These are phyloP conservation scores for Drosophila affinis DNA, from an alignment of 2,888 invertebrate genomes.

Conservation along the genomic window DNA sequence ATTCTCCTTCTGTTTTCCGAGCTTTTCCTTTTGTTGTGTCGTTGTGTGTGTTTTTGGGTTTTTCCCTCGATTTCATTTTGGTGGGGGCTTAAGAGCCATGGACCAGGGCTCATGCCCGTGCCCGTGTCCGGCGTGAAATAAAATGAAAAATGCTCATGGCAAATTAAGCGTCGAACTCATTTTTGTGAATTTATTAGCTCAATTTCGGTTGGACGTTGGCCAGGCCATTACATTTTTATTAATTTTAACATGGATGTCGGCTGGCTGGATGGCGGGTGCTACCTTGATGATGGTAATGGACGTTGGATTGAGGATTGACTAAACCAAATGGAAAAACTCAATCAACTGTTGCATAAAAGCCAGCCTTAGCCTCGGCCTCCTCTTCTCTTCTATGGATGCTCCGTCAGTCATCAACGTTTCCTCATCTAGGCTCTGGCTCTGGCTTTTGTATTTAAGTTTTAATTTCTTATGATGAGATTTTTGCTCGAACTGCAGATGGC, in stretches of 20 bases:
- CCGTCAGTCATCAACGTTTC: neutral
- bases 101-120: constrained; percentile 8
- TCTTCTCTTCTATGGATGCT: constrained; percentile 13
- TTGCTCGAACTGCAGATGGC: constrained; percentile 38
- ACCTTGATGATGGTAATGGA: constrained; percentile 35
- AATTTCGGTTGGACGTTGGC: constrained; percentile 53
- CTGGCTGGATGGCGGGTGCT: constrained; percentile 8
- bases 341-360: constrained; percentile 59
- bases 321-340: constrained; percentile 53
- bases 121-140: constrained; percentile 45
- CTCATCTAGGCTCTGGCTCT: constrained; percentile 17
- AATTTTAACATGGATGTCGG: constrained; percentile 65
- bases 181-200: constrained; percentile 75
- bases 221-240: constrained; percentile 69
- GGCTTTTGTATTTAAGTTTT: constrained; percentile 70
- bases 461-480: constrained; percentile 74
- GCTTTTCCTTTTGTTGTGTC: constrained; percentile 30
- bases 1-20: constrained; percentile 38
- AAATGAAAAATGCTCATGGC: constrained; percentile 77
- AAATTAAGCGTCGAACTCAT: constrained; percentile 78
- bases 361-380: neutral
- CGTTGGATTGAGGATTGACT: constrained; percentile 26
- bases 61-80: constrained; percentile 41
- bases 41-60: constrained; percentile 24
- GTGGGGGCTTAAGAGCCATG: constrained; percentile 36